These are phyloP conservation scores for Monomorium pharaonis DNA, from an alignment of 1,140 invertebrate genomes.

Conservation along the genomic window DNA sequence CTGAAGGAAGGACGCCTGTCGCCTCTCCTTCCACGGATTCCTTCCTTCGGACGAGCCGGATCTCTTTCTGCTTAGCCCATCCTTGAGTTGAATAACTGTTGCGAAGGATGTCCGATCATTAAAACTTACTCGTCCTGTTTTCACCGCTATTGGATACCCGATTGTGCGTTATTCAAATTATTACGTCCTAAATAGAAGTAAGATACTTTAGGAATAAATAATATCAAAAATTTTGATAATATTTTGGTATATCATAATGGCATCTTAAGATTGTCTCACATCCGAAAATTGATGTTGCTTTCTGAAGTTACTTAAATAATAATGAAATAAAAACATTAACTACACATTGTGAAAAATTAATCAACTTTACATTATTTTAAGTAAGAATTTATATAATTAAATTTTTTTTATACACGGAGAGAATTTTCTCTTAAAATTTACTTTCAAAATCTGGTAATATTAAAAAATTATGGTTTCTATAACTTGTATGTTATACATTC, in stretches of 20 bases:
- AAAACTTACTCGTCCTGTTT: slow-evolving; percentile 67
- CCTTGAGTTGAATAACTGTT: slow-evolving; percentile 71
- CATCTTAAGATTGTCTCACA: background rate
- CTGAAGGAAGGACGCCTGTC: slow-evolving; percentile 69
- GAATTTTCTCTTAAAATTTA: too few relatives aligned
- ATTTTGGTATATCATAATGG: background rate
- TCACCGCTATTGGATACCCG: slow-evolving; percentile 22
- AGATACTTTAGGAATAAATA: slow-evolving; percentile 9
- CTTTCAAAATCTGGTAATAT: too few relatives aligned
- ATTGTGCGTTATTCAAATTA: slow-evolving; percentile 43
- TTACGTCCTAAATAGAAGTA: slow-evolving; percentile 3
- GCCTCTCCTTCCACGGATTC: slow-evolving; percentile 33
- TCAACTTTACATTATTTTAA: background rate
- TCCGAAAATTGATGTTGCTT: background rate
- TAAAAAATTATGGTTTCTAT: background rate
- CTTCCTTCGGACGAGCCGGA: slow-evolving; percentile 67
- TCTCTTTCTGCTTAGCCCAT: slow-evolving; percentile 69
- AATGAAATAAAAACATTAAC: background rate
- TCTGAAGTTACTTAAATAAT: background rate
- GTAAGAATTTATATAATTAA: background rate
- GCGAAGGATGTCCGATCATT: slow-evolving; percentile 69
- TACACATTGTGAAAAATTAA: background rate
- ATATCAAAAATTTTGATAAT: slow-evolving; percentile 8
- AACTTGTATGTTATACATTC: background rate
- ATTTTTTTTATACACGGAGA: background rate